These are phyloP conservation scores for Cynoglossus semilaevis DNA, from an alignment of 2,113 vertebrate genomes.

Conservation along the genomic window DNA sequence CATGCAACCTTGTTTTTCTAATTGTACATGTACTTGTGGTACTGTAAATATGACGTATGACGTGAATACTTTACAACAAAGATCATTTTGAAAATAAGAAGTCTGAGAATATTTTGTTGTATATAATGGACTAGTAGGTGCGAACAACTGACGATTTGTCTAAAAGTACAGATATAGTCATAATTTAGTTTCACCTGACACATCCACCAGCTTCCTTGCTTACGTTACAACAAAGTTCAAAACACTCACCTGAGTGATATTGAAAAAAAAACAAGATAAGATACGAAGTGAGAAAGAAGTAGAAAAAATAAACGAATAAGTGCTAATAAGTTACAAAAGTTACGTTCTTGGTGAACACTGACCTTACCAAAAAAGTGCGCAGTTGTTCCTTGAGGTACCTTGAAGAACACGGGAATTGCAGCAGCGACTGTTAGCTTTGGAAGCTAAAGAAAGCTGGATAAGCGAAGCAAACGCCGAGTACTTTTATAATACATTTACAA, in stretches of 20 bases:
- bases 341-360: not conserved
- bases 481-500: slow-evolving; percentile 5
- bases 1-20: too few relatives aligned
- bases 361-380: slow-evolving; percentile 34
- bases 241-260: too few relatives aligned
- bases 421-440: slow-evolving; percentile 37
- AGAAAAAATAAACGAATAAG: too few relatives aligned
- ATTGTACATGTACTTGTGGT: too few relatives aligned
- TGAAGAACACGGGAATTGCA: slow-evolving; percentile 14
- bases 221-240: not conserved
- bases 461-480: slow-evolving; percentile 30
- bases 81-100: too few relatives aligned
- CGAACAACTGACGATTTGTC: not conserved
- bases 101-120: too few relatives aligned
- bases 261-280: too few relatives aligned
- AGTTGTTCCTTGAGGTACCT: slow-evolving; percentile 30
- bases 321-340: not conserved
- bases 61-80: too few relatives aligned
- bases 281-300: too few relatives aligned
- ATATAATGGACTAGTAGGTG: too few relatives aligned
- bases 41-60: too few relatives aligned
- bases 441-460: slow-evolving; percentile 48
- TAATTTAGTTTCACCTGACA: not conserved
- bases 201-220: not conserved
- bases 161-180: not conserved